phyloP scores from a whole-genome alignment of 2,888 invertebrate genomes.

The Cyclophora punctaria region DNA sequence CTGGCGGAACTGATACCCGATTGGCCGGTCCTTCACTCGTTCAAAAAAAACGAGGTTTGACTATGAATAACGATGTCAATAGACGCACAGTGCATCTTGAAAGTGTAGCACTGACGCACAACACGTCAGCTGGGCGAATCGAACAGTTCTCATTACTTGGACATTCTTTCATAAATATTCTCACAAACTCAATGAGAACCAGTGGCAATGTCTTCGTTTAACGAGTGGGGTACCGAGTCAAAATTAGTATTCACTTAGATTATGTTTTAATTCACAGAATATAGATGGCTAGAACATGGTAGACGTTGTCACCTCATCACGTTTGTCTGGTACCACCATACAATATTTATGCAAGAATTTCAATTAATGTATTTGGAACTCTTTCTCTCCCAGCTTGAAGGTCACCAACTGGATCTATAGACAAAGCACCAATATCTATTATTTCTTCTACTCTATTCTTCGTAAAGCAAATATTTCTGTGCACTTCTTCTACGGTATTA shows the following conservation, averaged over 20 bases:
- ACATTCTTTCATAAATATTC: slow-evolving; percentile 26
- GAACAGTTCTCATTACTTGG: slow-evolving; percentile 36
- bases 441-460: slow-evolving; percentile 32
- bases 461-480: slow-evolving; percentile 40
- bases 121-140: slow-evolving; percentile 35
- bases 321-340: slow-evolving; percentile 8
- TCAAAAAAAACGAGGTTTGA: slow-evolving; percentile 91
- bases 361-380: slow-evolving; percentile 26
- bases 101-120: slow-evolving; percentile 60
- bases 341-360: slow-evolving; percentile 16
- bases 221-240: background rate
- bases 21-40: slow-evolving; percentile 93
- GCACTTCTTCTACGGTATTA: slow-evolving; percentile 50
- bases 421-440: slow-evolving; percentile 43
- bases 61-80: slow-evolving; percentile 46
- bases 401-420: slow-evolving; percentile 42
- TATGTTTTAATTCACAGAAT: slow-evolving; percentile 9
- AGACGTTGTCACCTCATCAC: background rate
- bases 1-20: slow-evolving; percentile 97
- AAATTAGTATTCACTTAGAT: background rate
- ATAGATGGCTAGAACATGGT: slow-evolving; percentile 3
- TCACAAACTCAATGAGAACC: background rate
- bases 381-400: slow-evolving; percentile 31
- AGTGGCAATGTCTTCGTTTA: background rate
- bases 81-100: slow-evolving; percentile 65